These are phyloP conservation scores for Moxostoma hubbsi DNA, from an alignment of 2,797 vertebrate genomes.

Conservation along the genomic window DNA sequence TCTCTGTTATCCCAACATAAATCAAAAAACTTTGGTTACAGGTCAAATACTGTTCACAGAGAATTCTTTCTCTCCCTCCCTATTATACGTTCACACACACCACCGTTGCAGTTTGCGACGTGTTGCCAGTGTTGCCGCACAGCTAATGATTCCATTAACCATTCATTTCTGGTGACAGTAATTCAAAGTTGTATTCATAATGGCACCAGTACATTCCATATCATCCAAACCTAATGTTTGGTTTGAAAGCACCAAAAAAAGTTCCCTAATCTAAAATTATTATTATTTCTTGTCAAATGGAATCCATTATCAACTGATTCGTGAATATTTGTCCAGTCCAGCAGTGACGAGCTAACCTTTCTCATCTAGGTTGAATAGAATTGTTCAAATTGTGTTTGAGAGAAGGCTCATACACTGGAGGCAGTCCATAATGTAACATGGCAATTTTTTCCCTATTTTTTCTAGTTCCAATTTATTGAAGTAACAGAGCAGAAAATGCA, in stretches of 20 bases:
- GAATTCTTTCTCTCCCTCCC: not conserved
- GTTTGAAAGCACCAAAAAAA: constrained; percentile 58
- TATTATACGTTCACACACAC: not conserved
- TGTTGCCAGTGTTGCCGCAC: constrained; percentile 13
- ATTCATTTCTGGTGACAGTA: constrained; percentile 49
- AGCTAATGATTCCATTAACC: constrained; percentile 50
- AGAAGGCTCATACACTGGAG: constrained; percentile 68
- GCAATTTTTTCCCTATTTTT: constrained; percentile 74
- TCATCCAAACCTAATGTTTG: constrained; percentile 47
- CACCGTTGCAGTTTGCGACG: constrained; percentile 7
- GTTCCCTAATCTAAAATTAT: constrained; percentile 65
- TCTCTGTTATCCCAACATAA: constrained; percentile 65
- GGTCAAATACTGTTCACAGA: constrained; percentile 30
- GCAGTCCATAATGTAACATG: constrained; percentile 89
- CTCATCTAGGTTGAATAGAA: constrained; percentile 79
- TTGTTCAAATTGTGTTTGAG: constrained; percentile 88
- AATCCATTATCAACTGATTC: constrained; percentile 81
- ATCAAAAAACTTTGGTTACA: constrained; percentile 54
- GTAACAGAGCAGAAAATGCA: constrained; percentile 99
- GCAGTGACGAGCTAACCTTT: constrained; percentile 88
- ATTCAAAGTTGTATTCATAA: constrained; percentile 52
- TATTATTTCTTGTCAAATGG: constrained; percentile 74
- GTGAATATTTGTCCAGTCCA: constrained; percentile 87
- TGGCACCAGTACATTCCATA: constrained; percentile 43
- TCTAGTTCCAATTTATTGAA: constrained; percentile 98